These are phyloP conservation scores for Batillaria attramentaria DNA, from an alignment of 1,140 invertebrate genomes.

Conservation along the genomic window DNA sequence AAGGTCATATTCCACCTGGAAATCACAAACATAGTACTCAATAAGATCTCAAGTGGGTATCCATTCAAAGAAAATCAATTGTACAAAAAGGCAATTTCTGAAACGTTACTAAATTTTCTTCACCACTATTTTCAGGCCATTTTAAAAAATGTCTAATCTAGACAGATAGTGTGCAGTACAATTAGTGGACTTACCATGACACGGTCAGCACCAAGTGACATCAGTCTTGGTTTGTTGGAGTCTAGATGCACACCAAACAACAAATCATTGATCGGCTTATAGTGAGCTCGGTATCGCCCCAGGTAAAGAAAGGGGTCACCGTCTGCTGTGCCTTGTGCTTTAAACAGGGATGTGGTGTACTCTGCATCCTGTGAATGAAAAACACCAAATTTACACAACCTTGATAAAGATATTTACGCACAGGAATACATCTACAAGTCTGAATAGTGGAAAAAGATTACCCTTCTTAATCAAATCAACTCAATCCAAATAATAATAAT, in stretches of 20 bases:
- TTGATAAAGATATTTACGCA: too few species aligned
- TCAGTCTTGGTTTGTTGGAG: constrained; percentile 60
- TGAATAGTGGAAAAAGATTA: too few species aligned
- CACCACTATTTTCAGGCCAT: neutral
- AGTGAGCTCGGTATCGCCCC: constrained; percentile 70
- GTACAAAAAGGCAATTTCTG: too few species aligned
- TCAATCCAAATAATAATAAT: too few species aligned
- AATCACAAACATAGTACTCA: too few species aligned
- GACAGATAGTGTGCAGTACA: too few species aligned
- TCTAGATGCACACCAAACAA: constrained; percentile 70
- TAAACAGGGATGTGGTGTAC: constrained; percentile 66
- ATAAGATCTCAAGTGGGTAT: too few species aligned
- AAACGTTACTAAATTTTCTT: neutral
- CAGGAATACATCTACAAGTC: too few species aligned
- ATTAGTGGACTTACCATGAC: constrained; percentile 59
- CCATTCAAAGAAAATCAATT: too few species aligned
- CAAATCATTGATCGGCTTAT: constrained; percentile 69
- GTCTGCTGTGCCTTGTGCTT: constrained; percentile 42
- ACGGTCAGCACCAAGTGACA: constrained; percentile 69
- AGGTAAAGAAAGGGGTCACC: constrained; percentile 63
- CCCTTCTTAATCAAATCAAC: too few species aligned
- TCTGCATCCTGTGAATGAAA: constrained; percentile 65
- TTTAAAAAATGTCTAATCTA: too few species aligned
- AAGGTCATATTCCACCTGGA: constrained; percentile 82
- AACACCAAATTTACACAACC: too few species aligned